Evolutionary conservation across 2,113 vertebrate genomes (phyloP), one percentile per base, ranked within the genome.

Genomic region (Aythya baeri): DNA sequence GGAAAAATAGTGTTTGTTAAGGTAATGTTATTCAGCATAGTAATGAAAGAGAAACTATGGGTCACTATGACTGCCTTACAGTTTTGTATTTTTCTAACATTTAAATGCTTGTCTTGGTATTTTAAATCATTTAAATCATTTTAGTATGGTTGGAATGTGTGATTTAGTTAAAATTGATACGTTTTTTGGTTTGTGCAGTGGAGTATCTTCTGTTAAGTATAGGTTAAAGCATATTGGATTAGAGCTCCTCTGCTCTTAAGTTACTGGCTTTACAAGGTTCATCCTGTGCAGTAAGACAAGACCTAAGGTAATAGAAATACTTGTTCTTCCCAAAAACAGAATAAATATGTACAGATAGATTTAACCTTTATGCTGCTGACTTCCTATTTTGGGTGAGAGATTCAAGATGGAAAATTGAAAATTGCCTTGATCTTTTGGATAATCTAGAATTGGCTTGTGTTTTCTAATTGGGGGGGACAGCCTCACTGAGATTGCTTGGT

Each of bases 241-340:
- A 55, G 55, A 94, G 27, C 15, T 84, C 29, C 49, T 79, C 31
- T 34, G 1, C 7, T 5, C 6, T 49, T 27, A 25, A 0, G 0
- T 55, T 62, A 8, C 61, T 71, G 57, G 22, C 55, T 83, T 36
- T 43, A 44, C 5, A 1, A 55, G 17, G 43, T 34, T 94, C 49
- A 27, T 36, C 38, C 72, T 90, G 72, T 26, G 43, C 1, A 1
- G 1, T 57, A 46, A 41, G 49, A 63, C 17, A 36, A 61, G 32
- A 49, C 81, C 50, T 16, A 21, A 67, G 75, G 49, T n/a, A 85
- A 34, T 1, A 63, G n/a, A 72, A 73, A 5, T 79, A 38, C 26
- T 87, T 63, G 66, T 36, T 93, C 31, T 71, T 57, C 70, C 52
- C 32, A 76, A 70, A 78, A 76, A 1, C 21, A 38, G 34, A 43